Evolutionary conservation across 1,140 invertebrate species (phyloP).

Genomic region (Gryllus bimaculatus): DNA sequence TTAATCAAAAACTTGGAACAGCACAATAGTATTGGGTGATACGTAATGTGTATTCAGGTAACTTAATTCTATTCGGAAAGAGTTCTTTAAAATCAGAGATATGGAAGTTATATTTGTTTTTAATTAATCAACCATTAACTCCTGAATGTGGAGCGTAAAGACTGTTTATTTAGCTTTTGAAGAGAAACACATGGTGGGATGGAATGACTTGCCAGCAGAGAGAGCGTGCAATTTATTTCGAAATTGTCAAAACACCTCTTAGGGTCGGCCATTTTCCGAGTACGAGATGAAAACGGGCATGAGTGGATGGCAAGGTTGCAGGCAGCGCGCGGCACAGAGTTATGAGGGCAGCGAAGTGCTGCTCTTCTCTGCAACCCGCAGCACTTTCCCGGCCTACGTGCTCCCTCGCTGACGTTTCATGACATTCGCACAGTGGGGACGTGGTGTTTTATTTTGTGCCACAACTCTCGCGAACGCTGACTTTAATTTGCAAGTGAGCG

Average conservation of each 20-base stretch:
- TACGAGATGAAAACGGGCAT: neutral
- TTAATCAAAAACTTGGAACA: neutral
- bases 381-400: too few relatives aligned
- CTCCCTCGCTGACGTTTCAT: too few relatives aligned
- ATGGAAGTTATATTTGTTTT: neutral
- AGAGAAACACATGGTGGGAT: neutral
- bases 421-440: too few relatives aligned
- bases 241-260: neutral
- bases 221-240: neutral
- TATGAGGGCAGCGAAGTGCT: too few relatives aligned
- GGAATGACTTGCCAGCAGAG: neutral
- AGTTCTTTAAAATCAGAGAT: neutral
- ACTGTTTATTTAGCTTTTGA: neutral
- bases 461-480: too few relatives aligned
- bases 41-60: too few relatives aligned
- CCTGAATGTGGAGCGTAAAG: neutral
- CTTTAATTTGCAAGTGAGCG: too few relatives aligned
- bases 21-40: too few relatives aligned
- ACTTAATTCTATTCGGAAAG: neutral
- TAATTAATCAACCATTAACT: conserved; percentile 1
- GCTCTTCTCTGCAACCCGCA: too few relatives aligned
- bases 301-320: neutral
- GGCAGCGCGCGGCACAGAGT: neutral
- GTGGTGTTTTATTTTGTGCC: too few relatives aligned
- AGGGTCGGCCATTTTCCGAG: neutral